A percentile compares a stretch with the other conserved stretches of the same genome.
These are phyloP conservation scores for Criorhina ranunculi DNA, from an alignment of 2,888 invertebrate species.

Conservation along the genomic window DNA sequence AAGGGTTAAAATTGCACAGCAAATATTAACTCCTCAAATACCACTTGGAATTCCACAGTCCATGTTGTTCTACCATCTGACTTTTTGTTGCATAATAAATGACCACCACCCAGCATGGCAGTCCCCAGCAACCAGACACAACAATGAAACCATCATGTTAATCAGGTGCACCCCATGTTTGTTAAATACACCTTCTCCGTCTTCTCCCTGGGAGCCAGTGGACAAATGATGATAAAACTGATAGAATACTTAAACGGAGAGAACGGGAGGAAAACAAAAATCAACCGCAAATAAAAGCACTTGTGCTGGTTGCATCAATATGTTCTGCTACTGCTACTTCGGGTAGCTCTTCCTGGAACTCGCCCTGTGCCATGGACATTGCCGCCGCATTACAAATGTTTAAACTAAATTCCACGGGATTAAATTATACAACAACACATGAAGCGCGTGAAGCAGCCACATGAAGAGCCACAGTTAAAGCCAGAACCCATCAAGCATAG, in stretches of 20 bases:
- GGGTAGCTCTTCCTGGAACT: slow-evolving; percentile 68
- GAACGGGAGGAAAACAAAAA: slow-evolving; percentile 25
- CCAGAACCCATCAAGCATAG: slow-evolving; percentile 17
- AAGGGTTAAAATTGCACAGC: slow-evolving; percentile 68
- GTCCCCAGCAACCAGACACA: slow-evolving; percentile 20
- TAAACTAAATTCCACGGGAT: slow-evolving; percentile 74
- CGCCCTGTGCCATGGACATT: slow-evolving; percentile 23
- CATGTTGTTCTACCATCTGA: slow-evolving; percentile 48
- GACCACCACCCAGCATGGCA: slow-evolving; percentile 58
- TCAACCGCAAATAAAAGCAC: slow-evolving; percentile 52
- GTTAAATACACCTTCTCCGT: slow-evolving; percentile 58
- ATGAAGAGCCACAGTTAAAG: not conserved
- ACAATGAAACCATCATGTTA: slow-evolving; percentile 75
- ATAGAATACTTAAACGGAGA: slow-evolving; percentile 72
- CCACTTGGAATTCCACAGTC: slow-evolving; percentile 59
- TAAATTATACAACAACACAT: slow-evolving; percentile 70
- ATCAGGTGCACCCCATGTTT: slow-evolving; percentile 75
- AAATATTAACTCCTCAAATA: slow-evolving; percentile 71
- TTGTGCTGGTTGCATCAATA: slow-evolving; percentile 8
- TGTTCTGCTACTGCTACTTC: slow-evolving; percentile 41
- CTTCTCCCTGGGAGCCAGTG: slow-evolving; percentile 29
- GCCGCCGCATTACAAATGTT: slow-evolving; percentile 72
- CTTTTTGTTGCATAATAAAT: slow-evolving; percentile 73
- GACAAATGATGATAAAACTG: slow-evolving; percentile 75
- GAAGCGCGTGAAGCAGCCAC: slow-evolving; percentile 61